Evolutionary conservation across 2,113 vertebrate genomes (phyloP).

Genomic region (Todiramphus saurophagus): DNA sequence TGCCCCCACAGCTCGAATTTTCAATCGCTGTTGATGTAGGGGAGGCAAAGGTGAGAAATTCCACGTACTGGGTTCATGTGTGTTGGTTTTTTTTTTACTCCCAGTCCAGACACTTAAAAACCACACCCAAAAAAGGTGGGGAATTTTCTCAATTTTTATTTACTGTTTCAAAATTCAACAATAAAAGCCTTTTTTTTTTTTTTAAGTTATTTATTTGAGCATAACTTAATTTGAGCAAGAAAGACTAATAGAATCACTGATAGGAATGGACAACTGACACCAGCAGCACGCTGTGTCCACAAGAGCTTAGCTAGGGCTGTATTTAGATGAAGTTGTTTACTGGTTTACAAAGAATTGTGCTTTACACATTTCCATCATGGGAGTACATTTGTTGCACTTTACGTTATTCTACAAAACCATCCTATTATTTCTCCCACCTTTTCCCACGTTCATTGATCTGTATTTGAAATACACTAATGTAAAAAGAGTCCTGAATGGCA

Average conservation of each 20-base stretch:
- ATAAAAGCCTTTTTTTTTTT: background rate
- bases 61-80: background rate
- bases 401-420: background rate
- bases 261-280: too few species aligned
- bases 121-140: background rate
- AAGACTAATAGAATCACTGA: background rate
- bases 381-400: background rate
- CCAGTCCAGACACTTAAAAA: background rate
- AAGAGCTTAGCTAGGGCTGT: background rate
- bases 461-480: background rate
- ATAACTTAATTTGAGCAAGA: background rate
- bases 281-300: background rate
- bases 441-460: background rate
- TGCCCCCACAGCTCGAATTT: slow-evolving; percentile 71
- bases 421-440: background rate
- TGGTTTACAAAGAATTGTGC: background rate
- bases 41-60: slow-evolving; percentile 68
- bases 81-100: background rate
- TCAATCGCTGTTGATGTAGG: slow-evolving; percentile 55
- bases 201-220: background rate
- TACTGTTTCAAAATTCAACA: background rate
- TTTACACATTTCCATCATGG: background rate
- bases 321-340: background rate
- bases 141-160: accelerated
- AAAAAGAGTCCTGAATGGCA: background rate